Evolutionary conservation across 1,140 invertebrate species (phyloP).

Genomic region (Charaxes varanes): DNA sequence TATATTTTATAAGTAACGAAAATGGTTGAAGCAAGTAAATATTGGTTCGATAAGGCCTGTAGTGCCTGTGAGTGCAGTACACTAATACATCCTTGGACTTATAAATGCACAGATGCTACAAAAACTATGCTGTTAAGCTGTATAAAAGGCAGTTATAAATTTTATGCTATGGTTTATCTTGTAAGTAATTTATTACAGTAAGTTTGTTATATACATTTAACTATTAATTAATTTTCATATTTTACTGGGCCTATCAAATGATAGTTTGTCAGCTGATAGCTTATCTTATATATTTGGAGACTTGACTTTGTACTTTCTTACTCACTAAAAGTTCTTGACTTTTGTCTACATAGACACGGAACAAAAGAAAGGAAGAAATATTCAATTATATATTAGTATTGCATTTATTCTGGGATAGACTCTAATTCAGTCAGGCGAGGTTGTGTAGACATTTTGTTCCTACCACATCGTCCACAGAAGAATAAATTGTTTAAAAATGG

Average conservation of each 20-base stretch:
- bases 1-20: slow-evolving; percentile 16
- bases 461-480: too few species aligned
- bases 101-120: slow-evolving; percentile 54
- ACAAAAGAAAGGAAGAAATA: too few species aligned
- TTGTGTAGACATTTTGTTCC: too few species aligned
- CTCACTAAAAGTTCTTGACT: too few species aligned
- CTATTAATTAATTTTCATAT: too few species aligned
- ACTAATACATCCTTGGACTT: slow-evolving; percentile 69
- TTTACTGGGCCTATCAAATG: too few species aligned
- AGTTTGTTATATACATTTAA: not conserved
- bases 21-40: slow-evolving; percentile 71
- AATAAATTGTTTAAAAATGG: too few species aligned
- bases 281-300: not conserved
- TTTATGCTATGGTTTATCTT: slow-evolving; percentile 70
- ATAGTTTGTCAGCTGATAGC: too few species aligned
- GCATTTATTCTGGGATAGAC: too few species aligned
- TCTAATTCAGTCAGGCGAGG: too few species aligned
- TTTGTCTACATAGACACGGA: too few species aligned
- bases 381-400: too few species aligned
- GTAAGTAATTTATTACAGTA: slow-evolving; percentile 42
- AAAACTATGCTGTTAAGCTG: slow-evolving; percentile 58
- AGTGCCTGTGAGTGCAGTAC: slow-evolving; percentile 41
- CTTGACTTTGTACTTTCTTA: not conserved
- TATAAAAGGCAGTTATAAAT: slow-evolving; percentile 68
- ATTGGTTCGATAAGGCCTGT: slow-evolving; percentile 62